Evolutionary conservation across 1,140 invertebrate species (phyloP), one percentile per base, ranked within the genome.

Genomic region (Platorchestia sp.): DNA sequence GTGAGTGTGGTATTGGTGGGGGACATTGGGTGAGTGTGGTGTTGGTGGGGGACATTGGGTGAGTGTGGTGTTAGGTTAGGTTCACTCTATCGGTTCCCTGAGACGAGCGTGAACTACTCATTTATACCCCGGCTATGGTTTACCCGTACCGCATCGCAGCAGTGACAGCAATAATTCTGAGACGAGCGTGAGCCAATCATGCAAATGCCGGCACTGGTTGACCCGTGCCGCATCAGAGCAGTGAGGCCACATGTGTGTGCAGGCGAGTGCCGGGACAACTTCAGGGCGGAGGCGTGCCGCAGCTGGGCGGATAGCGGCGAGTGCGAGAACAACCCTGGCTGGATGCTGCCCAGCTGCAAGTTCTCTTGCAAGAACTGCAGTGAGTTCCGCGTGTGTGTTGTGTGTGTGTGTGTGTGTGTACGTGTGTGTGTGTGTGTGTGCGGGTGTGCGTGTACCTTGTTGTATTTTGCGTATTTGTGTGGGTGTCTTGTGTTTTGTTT

Each of bases 291-390:
- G 51, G 96, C 97, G 91, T 97, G 97, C 93, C 51, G 86, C 6
- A 96, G 96, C n/a, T 97, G 97, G 97, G 96, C 97, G 22, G 95
- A 96, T 89, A 90, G 95, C 14, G 97, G 97, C 40, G 97, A 97
- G 96, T 97, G 97, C 96, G 51, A 96, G 45, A 96, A 96, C 59
- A 97, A 97, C 96, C 97, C 97, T 19, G 95, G 96, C 36, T 97
- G 97, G 96, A 97, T 97, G 97, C 53, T 96, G n/a, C 59, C 89
- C 5, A 96, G 96, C 96, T 97, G 96, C 97, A 97, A 96, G 96
- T 97, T 97, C 96, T 97, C 97, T 14, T 97, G 97, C 96, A 97
- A 95, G 96, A 96, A 95, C 96, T 97, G 97, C 97, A 75, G 95
- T 95, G n/a, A 27, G 95, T 47, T n/a, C n/a, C n/a, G n/a, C n/a